A percentile compares a stretch with the other conserved stretches of the same genome.
phyloP scores from a whole-genome alignment of 1,140 invertebrate genomes.

The Zaprionus inermis region DNA sequence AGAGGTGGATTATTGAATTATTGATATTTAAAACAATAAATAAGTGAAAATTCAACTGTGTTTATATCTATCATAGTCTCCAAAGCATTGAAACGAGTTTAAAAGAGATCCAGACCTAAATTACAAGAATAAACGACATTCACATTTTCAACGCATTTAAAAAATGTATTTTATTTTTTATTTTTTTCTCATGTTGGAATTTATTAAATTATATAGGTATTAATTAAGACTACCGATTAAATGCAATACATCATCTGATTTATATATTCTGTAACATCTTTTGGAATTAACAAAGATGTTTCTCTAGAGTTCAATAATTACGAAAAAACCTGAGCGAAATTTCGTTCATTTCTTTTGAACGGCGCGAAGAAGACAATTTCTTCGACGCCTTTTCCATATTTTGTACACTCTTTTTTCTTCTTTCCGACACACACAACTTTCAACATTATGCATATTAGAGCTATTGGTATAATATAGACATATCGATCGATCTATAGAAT shows the following conservation, averaged over 20 bases:
- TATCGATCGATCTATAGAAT: conserved; percentile 25
- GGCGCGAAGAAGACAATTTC: conserved; percentile 7
- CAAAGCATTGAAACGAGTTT: neutral
- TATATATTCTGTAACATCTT: conserved; percentile 31
- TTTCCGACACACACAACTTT: conserved; percentile 32
- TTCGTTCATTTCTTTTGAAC: conserved; percentile 63
- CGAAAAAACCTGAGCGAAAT: conserved; percentile 80
- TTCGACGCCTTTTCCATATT: conserved; percentile 24
- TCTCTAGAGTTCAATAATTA: conserved; percentile 57
- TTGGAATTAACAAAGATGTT: conserved; percentile 57
- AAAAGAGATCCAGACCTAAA: no score
- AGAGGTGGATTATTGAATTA: conserved; percentile 64
- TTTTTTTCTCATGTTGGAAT: conserved; percentile 52
- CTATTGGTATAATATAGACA: conserved; percentile 23
- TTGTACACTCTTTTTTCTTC: conserved; percentile 46
- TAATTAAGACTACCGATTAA: conserved; percentile 76
- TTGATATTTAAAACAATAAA: conserved; percentile 71
- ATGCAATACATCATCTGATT: conserved; percentile 65
- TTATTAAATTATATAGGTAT: conserved; percentile 69
- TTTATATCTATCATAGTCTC: neutral
- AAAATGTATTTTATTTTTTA: conserved; percentile 69
- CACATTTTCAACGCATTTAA: conserved; percentile 63
- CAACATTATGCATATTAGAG: conserved; percentile 38
- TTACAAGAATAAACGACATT: no score
- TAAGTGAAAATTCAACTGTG: conserved; percentile 37